phyloP scores from a whole-genome alignment of 2,797 vertebrate species.

The Squalus acanthias region DNA sequence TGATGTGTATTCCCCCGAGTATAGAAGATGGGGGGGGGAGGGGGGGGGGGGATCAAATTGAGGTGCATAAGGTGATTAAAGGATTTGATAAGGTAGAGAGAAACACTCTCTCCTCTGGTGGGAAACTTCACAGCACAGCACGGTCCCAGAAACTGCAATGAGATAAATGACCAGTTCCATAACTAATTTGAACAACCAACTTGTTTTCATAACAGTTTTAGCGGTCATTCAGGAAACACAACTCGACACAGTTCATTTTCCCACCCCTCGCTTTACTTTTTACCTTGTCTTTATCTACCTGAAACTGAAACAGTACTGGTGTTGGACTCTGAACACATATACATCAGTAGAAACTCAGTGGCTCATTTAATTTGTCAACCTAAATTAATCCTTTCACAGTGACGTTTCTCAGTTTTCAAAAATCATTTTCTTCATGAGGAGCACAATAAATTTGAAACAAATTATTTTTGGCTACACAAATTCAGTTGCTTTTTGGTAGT shows the following conservation, averaged over 20 bases:
- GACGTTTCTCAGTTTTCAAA: not conserved
- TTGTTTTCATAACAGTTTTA: not conserved
- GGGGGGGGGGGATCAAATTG: not conserved
- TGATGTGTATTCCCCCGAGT: not conserved
- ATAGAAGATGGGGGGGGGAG: not conserved
- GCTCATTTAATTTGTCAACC: not conserved
- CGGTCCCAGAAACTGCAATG: not conserved
- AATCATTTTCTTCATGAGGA: not conserved
- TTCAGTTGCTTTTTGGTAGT: not conserved
- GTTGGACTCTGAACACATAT: not conserved
- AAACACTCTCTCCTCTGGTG: not conserved
- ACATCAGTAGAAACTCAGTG: not conserved
- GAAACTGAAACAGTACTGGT: not conserved
- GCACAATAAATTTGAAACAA: not conserved
- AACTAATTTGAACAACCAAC: not conserved
- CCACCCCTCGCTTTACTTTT: not conserved
- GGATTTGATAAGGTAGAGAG: not conserved
- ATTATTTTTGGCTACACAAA: not conserved
- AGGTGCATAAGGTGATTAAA: not conserved
- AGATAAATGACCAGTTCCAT: not conserved
- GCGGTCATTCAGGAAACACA: not conserved
- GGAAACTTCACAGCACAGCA: not conserved
- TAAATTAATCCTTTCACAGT: not conserved
- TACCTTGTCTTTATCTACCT: not conserved
- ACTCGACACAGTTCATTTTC: not conserved